Evolutionary conservation across 2,888 invertebrate species (phyloP).

Genomic region (Volucella inflata): DNA sequence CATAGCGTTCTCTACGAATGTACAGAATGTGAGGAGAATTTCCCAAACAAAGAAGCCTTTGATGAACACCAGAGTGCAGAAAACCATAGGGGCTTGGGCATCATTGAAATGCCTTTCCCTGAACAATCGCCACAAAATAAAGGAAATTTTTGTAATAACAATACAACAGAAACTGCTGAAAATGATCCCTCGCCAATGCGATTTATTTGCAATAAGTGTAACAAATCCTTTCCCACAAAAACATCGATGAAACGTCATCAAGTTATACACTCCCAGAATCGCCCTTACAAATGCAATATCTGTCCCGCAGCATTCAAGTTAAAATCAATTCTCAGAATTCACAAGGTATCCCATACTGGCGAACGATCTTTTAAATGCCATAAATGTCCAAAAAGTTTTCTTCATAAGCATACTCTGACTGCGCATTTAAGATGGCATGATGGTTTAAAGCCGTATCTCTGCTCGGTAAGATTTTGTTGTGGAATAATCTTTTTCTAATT

Average conservation of each 20-base stretch:
- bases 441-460: slow-evolving; percentile 97
- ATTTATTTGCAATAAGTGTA: slow-evolving; percentile 90
- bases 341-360: slow-evolving; percentile 89
- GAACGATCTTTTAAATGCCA: slow-evolving; percentile 79
- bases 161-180: background rate
- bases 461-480: slow-evolving; percentile 82
- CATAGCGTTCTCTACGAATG: slow-evolving; percentile 86
- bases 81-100: slow-evolving; percentile 85
- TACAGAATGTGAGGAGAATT: slow-evolving; percentile 84
- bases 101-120: slow-evolving; percentile 79
- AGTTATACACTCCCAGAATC: slow-evolving; percentile 89
- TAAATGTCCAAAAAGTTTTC: slow-evolving; percentile 75
- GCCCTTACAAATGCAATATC: slow-evolving; percentile 87
- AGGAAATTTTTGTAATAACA: background rate
- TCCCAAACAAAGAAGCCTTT: slow-evolving; percentile 85
- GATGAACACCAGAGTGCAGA: slow-evolving; percentile 85
- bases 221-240: slow-evolving; percentile 90
- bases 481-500: too few relatives aligned
- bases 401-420: slow-evolving; percentile 68
- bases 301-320: slow-evolving; percentile 81
- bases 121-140: background rate
- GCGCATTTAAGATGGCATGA: slow-evolving; percentile 96
- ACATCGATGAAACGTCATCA: slow-evolving; percentile 91
- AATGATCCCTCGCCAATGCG: slow-evolving; percentile 83
- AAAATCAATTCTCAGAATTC: slow-evolving; percentile 79